Evolutionary conservation across 2,113 vertebrate genomes (phyloP), one percentile per base, ranked within the genome.

Genomic region (Silurus meridionalis): DNA sequence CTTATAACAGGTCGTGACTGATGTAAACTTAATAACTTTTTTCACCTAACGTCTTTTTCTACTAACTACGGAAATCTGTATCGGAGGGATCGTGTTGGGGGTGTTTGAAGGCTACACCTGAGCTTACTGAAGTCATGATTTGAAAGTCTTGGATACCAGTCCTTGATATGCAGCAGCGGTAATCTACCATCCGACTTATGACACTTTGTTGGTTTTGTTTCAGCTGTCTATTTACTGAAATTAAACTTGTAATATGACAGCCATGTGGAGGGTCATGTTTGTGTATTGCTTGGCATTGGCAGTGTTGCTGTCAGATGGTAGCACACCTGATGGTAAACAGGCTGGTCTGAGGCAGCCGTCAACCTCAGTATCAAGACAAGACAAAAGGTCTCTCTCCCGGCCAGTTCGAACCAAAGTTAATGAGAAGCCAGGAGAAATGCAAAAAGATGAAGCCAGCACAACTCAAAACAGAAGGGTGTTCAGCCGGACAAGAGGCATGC

Each of bases 251-350:
- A 69, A 91, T 87, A 97, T 96, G 96, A 95, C 87, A 83, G 90
- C 92, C 83, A 84, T 94, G 83, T 91, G 96, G 77, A 69, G 90
- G 64, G 88, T 96, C n/a, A 87, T 92, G 82, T 91, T 96, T 86
- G 69, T 97, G 55, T 95, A 63, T 91, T 88, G 95, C 83, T 86
- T 94, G 0, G 91, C 87, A 21, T 97, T 95, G 94, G 91, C 96
- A 64, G 91, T 92, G 50, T 95, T 94, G 4, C 91, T 88, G 58
- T 95, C 94, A 21, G 89, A 93, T 37, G 91, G 63, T 23, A 71
- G 48, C n/a, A 71, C 85, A 58, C 61, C 91, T 1, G 92, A 94
- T 86, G 92, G 94, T 86, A 91, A 75, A 87, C 89, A 0, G 53
- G 86, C 86, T 57, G 85, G 57, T 46, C 52, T 79, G 2, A 83